These are phyloP conservation scores for Acleris laterana DNA, from an alignment of 2,888 invertebrate genomes.

Conservation along the genomic window DNA sequence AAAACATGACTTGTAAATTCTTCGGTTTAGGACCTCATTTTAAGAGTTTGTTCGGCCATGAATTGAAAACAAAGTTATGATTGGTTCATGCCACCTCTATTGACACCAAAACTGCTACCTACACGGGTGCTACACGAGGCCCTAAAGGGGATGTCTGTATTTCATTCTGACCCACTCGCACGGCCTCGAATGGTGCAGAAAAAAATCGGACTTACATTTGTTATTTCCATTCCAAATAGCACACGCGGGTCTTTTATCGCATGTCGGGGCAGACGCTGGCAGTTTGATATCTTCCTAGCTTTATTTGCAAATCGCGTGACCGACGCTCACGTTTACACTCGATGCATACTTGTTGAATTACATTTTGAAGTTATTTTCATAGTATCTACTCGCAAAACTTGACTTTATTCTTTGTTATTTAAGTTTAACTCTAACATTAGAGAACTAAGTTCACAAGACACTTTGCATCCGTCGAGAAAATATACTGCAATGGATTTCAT, in stretches of 20 bases:
- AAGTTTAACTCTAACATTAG: constrained; percentile 1
- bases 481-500: background rate
- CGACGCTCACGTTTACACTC: constrained; percentile 58
- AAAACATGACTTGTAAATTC: too few relatives aligned
- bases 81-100: background rate
- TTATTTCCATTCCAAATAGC: constrained; percentile 71
- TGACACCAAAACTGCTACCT: constrained; percentile 1
- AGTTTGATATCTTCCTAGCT: constrained; percentile 77
- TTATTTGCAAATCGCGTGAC: constrained; percentile 82
- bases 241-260: constrained; percentile 68
- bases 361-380: constrained; percentile 50
- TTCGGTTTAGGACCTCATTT: too few relatives aligned
- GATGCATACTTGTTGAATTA: constrained; percentile 75
- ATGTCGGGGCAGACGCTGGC: constrained; percentile 62
- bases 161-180: constrained; percentile 17
- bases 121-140: constrained; percentile 1
- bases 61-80: background rate
- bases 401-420: background rate
- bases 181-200: constrained; percentile 38
- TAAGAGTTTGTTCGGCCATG: too few relatives aligned
- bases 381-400: constrained; percentile 32
- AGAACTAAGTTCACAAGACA: constrained; percentile 3
- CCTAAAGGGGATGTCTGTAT: constrained; percentile 18
- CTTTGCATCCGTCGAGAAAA: constrained; percentile 9
- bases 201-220: constrained; percentile 62